phyloP scores from a whole-genome alignment of 2,888 invertebrate species.

The Pachydiplax longipennis region DNA sequence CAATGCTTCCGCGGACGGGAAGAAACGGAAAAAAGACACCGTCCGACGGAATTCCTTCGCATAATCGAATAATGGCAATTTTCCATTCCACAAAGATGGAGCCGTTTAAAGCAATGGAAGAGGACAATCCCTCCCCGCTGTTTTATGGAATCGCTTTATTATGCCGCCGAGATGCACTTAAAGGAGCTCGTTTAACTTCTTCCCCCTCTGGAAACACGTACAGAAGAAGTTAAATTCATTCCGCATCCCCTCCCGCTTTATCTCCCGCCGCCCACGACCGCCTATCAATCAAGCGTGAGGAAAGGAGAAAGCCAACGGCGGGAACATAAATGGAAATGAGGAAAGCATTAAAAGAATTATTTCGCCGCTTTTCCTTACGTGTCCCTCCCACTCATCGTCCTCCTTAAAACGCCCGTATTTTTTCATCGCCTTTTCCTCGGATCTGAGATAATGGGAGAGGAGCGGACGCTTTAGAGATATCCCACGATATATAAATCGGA shows the following conservation, averaged over 20 bases:
- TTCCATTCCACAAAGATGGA: slow-evolving; percentile 31
- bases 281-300: slow-evolving; percentile 13
- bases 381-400: background rate
- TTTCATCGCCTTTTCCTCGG: background rate
- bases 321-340: slow-evolving; percentile 1
- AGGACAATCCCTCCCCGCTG: background rate
- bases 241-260: background rate
- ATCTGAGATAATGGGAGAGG: background rate
- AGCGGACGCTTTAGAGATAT: background rate
- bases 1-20: background rate
- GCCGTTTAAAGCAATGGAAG: background rate
- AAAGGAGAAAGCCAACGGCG: background rate
- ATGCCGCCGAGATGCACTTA: slow-evolving; percentile 14
- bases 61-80: slow-evolving; percentile 38
- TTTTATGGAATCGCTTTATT: slow-evolving; percentile 6
- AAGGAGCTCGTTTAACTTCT: background rate
- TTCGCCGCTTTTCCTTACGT: background rate
- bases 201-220: background rate
- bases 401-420: background rate
- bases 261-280: background rate
- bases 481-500: no score
- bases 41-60: background rate
- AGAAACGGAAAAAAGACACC: background rate
- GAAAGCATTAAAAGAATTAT: background rate
- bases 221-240: background rate